A percentile compares a stretch with the other conserved stretches of the same genome.
phyloP scores from a whole-genome alignment of 2,797 vertebrate genomes.

The Chaunax sp. region DNA sequence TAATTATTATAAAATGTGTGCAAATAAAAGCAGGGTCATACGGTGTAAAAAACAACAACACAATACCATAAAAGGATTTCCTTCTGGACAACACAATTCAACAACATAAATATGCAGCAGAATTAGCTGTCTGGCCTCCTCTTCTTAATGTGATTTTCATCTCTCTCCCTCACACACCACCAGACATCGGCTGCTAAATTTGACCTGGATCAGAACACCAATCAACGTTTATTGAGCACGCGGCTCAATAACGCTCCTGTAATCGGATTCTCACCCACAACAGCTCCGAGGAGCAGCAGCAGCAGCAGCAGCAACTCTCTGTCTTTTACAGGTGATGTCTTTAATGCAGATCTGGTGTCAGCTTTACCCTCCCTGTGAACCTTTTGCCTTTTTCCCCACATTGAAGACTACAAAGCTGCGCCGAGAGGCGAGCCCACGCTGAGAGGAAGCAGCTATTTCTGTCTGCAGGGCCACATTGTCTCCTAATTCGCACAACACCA shows the following conservation, averaged over 20 bases:
- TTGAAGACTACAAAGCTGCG: conserved; percentile 34
- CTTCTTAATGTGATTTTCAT: conserved; percentile 9
- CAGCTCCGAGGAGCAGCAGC: conserved; percentile 16
- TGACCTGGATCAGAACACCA: conserved; percentile 23
- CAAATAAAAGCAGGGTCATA: conserved; percentile 13
- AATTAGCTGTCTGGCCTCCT: conserved; percentile 6
- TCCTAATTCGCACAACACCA: conserved; percentile 43
- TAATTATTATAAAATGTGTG: conserved; percentile 20
- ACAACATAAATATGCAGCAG: conserved; percentile 9
- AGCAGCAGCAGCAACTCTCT: conserved; percentile 25
- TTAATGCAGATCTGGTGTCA: conserved; percentile 39
- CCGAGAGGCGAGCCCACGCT: conserved; percentile 28
- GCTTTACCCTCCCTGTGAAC: conserved; percentile 59
- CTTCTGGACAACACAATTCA: conserved; percentile 2
- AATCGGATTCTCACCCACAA: conserved; percentile 39
- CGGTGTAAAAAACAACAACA: background rate
- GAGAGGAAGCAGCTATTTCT: conserved; percentile 46
- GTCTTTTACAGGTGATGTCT: conserved; percentile 31
- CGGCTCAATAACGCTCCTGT: conserved; percentile 19
- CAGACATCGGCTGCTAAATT: conserved; percentile 26
- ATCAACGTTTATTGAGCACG: conserved; percentile 19
- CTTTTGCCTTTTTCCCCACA: conserved; percentile 5
- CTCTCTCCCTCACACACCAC: background rate
- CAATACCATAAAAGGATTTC: background rate
- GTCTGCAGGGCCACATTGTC: conserved; percentile 49